A percentile compares a stretch with the other conserved stretches of the same genome.
Evolutionary conservation across 2,797 vertebrate species (phyloP).

Genomic region (Pseudochirops corinnae): DNA sequence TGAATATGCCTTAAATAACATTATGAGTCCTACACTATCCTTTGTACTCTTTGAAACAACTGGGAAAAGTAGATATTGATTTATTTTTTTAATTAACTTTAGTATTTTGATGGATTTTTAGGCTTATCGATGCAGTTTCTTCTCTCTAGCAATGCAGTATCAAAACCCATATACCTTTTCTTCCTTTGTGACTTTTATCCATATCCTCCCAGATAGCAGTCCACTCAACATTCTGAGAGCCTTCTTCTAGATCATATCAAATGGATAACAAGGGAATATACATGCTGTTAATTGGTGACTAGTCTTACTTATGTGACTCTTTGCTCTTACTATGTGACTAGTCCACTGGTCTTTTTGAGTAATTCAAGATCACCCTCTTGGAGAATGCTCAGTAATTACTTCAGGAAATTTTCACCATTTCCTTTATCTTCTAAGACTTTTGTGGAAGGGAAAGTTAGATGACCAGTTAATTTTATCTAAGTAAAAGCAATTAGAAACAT

Average conservation of each 20-base stretch:
- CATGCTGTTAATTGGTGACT: not conserved
- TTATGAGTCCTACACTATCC: not conserved
- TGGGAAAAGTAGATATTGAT: not conserved
- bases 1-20: constrained; percentile 43
- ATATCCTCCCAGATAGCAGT: not conserved
- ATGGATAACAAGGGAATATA: not conserved
- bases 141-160: not conserved
- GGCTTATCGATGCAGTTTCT: not conserved
- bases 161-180: not conserved
- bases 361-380: not conserved
- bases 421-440: not conserved
- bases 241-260: not conserved
- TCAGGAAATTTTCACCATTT: not conserved
- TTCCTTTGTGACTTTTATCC: not conserved
- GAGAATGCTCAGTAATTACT: not conserved
- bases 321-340: not conserved
- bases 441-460: not conserved
- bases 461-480: not conserved
- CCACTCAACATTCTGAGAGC: not conserved
- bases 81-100: not conserved
- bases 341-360: not conserved
- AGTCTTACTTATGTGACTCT: no score
- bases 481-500: not conserved
- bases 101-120: not conserved
- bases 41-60: not conserved